Conservation (phyloP, 2,888 invertebrate genomes). For the Parnassius orleans region DNA sequence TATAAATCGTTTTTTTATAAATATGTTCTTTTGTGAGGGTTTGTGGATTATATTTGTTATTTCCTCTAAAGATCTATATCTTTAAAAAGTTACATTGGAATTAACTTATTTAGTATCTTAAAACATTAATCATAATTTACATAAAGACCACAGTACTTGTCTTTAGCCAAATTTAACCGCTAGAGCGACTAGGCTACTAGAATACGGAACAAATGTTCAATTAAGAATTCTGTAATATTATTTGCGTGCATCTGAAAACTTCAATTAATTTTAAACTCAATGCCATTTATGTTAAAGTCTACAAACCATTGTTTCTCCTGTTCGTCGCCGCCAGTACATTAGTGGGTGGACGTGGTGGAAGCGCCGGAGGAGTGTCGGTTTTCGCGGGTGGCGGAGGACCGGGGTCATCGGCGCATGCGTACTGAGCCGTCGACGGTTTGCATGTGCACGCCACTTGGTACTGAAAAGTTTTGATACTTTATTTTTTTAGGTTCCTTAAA, state of each 20-base stretch:
- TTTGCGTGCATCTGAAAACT: background rate
- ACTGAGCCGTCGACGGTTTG: slow-evolving; percentile 69
- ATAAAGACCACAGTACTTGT: too few relatives aligned
- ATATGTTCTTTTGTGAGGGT: too few relatives aligned
- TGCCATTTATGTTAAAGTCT: slow-evolving; percentile 2
- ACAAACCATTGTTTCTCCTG: slow-evolving; percentile 64
- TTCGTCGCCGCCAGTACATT: slow-evolving; percentile 61
- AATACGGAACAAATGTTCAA: background rate
- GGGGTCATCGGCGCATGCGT: slow-evolving; percentile 70
- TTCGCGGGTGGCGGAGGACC: slow-evolving; percentile 71
- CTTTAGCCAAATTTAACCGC: too few relatives aligned
- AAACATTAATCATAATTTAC: too few relatives aligned
- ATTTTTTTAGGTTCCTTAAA: background rate
- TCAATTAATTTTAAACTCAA: slow-evolving; percentile 7
- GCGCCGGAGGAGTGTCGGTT: slow-evolving; percentile 74
- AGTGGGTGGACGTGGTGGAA: slow-evolving; percentile 75
- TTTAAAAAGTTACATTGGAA: too few relatives aligned
- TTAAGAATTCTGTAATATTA: background rate
- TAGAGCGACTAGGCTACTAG: too few relatives aligned
- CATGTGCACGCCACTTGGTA: slow-evolving; percentile 78
- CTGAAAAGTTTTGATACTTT: slow-evolving; percentile 45
- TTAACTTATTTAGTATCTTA: too few relatives aligned
- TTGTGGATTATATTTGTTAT: too few relatives aligned
- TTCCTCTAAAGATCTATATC: too few relatives aligned
- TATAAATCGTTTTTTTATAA: too few relatives aligned